Evolutionary conservation across 2,113 vertebrate species (phyloP).

Genomic region (Apodemus sylvaticus): DNA sequence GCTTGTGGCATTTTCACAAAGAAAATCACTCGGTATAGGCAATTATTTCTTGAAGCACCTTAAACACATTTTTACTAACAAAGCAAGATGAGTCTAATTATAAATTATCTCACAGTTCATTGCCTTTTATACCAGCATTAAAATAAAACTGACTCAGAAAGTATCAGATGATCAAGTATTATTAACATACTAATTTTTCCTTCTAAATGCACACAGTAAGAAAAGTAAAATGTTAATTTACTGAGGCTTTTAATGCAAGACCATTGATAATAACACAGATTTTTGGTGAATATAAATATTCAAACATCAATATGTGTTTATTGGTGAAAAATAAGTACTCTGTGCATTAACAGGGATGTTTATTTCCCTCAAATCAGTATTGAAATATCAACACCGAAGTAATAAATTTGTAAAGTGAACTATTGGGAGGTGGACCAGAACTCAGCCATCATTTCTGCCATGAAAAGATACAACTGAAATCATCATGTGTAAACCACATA

Average conservation of each 20-base stretch:
- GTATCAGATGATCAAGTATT: constrained; percentile 26
- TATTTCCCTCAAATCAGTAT: not conserved
- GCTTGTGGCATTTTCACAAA: not conserved
- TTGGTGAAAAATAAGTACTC: not conserved
- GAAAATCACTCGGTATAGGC: constrained; percentile 13
- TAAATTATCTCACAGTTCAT: constrained; percentile 44
- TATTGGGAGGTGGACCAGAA: not conserved
- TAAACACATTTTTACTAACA: constrained; percentile 51
- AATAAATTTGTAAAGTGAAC: not conserved
- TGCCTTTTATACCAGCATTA: not conserved
- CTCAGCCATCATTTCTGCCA: no score
- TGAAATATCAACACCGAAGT: not conserved
- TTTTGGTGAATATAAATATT: not conserved
- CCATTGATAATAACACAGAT: not conserved
- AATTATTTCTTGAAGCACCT: constrained; percentile 7
- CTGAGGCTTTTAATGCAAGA: not conserved
- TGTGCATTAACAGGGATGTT: not conserved
- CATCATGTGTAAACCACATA: no score
- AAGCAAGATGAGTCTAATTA: constrained; percentile 60
- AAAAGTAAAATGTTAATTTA: not conserved
- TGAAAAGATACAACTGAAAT: not conserved
- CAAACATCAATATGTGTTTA: not conserved
- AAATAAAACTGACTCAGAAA: constrained; percentile 27
- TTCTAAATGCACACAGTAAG: not conserved
- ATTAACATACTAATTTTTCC: not conserved